Conservation (phyloP, 2,113 vertebrate genomes). For the Sula dactylatra region DNA sequence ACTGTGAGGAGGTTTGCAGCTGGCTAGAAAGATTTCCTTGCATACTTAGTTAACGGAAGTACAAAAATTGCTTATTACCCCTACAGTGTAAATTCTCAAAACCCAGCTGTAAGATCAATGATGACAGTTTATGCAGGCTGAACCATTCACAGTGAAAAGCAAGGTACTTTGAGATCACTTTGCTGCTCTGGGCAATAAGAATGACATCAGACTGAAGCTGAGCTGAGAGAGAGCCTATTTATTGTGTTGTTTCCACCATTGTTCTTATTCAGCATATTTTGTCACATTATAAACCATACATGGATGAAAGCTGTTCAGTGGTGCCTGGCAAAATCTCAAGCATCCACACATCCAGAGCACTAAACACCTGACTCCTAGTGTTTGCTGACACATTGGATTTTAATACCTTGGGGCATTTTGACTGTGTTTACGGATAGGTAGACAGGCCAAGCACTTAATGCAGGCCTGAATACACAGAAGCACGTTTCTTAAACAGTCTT, state of each 20-base stretch:
- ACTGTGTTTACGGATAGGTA: neutral
- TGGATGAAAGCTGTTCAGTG: neutral
- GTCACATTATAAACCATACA: neutral
- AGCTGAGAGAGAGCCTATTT: neutral
- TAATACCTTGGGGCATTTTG: slow-evolving; percentile 15
- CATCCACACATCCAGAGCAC: neutral
- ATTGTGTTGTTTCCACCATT: neutral
- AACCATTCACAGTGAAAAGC: neutral
- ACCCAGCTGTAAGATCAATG: neutral
- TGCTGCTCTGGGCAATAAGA: neutral
- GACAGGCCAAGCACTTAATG: neutral
- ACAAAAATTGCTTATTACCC: neutral
- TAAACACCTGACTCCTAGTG: slow-evolving; percentile 5
- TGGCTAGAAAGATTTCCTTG: neutral
- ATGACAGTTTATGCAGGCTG: neutral
- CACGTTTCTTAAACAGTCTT: neutral
- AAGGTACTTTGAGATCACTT: neutral
- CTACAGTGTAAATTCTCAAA: neutral
- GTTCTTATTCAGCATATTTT: slow-evolving; percentile 21
- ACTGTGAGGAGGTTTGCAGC: neutral
- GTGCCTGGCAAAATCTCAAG: slow-evolving; percentile 12
- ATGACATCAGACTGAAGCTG: neutral
- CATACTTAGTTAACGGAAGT: neutral
- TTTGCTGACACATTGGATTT: slow-evolving; percentile 38
- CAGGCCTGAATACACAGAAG: neutral